Base-by-base conservation (phyloP, 1,140 invertebrate genomes). In the Drosophila simulans region DNA sequence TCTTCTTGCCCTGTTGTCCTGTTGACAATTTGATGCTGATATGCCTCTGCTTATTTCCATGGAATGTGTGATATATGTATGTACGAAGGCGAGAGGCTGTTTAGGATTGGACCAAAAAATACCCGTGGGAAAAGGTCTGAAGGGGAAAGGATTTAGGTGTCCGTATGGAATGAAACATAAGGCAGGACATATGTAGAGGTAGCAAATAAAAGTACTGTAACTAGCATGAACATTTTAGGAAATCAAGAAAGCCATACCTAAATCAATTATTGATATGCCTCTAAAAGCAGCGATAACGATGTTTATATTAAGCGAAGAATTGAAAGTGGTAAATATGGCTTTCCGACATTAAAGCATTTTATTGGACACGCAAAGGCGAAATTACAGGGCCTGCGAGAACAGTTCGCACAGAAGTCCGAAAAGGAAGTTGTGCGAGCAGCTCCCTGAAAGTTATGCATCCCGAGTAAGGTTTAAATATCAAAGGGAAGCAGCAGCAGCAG, bases 391-490 rank as follows among this genome's bases (percentile, higher is more conserved):
- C 25, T 34, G n/a, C 34, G 20, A 31, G 40, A 34, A 31, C 42
- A 17, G 43, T 46, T 43, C 22, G 17, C 0, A 17, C 25, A 35
- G 31, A 34, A 66, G 35, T 37, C 31, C 51, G n/a, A 42, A 40
- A 40, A 12, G 35, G 35, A 70, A 70, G 64, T 70, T 40, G n/a
- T 40, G 35, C 17, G 17, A 17, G 17, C 64, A 66, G 31, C 43
- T 66, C 27, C 34, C 35, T 4, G 10, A 68, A 68, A 66, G 64
- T 68, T 68, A 66, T 68, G 64, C 65, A 71, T 71, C 64, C 65
- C 68, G 57, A 27, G 68, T 53, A 71, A 71, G 68, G 68, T 70
- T 70, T 71, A 71, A 71, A 71, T 71, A 71, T 71, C 68, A 71
- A 71, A 71, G 68, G 65, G 37, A 70, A 46, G 52, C 68, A 22